Evolutionary conservation across 2,113 vertebrate species (phyloP).

Genomic region (Excalfactoria chinensis): DNA sequence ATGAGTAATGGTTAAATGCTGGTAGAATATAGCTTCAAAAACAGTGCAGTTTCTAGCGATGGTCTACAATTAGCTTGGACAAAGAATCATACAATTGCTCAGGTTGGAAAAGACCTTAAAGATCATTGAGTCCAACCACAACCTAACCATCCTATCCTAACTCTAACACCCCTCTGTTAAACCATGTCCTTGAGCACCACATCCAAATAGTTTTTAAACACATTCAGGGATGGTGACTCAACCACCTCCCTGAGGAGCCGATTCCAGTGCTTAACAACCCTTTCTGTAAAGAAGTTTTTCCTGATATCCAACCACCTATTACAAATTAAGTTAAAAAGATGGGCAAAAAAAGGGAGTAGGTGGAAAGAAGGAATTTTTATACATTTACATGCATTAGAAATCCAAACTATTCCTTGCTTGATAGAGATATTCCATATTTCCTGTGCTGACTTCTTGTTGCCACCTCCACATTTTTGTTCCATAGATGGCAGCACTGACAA

Average conservation of each 20-base stretch:
- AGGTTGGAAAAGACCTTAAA: no score
- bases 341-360: background rate
- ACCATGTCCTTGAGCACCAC: no score
- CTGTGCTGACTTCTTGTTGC: background rate
- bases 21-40: constrained; percentile 43
- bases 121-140: no score
- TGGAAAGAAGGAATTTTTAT: background rate
- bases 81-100: background rate
- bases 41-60: constrained; percentile 28
- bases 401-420: background rate
- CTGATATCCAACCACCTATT: no score
- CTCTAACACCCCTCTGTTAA: no score
- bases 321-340: background rate
- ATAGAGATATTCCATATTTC: background rate
- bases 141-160: no score
- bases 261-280: no score
- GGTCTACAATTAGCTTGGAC: background rate
- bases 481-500: background rate
- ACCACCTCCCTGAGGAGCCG: no score
- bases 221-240: no score
- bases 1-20: constrained; percentile 6
- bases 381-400: background rate
- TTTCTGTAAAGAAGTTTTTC: no score
- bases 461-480: background rate
- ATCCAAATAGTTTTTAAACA: no score